These are phyloP conservation scores for Thunnus thynnus DNA, from an alignment of 2,113 vertebrate species.

Conservation along the genomic window DNA sequence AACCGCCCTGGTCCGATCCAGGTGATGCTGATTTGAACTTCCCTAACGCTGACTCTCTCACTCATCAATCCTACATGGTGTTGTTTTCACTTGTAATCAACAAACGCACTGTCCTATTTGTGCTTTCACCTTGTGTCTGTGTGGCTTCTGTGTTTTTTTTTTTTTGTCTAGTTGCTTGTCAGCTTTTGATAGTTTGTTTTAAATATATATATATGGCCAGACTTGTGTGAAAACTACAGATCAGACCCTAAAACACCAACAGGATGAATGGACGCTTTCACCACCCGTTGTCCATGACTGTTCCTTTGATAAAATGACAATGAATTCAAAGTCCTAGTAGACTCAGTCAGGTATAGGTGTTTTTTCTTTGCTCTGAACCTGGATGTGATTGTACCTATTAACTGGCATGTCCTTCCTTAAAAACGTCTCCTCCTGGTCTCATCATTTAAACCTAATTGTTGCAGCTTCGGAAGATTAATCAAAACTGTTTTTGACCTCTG, in stretches of 20 bases:
- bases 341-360: neutral
- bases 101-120: slow-evolving; percentile 33
- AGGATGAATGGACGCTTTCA: neutral
- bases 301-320: neutral
- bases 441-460: slow-evolving; percentile 18
- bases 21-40: slow-evolving; percentile 27
- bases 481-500: neutral
- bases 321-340: too few species aligned
- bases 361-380: neutral
- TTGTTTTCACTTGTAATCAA: slow-evolving; percentile 47
- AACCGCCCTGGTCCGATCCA: slow-evolving; percentile 44
- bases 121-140: slow-evolving; percentile 53
- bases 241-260: neutral
- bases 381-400: slow-evolving; percentile 32
- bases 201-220: slow-evolving; percentile 6
- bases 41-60: slow-evolving; percentile 32
- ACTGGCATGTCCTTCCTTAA: slow-evolving; percentile 50
- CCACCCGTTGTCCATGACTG: neutral
- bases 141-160: slow-evolving; percentile 35
- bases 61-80: slow-evolving; percentile 57
- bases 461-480: slow-evolving; percentile 40
- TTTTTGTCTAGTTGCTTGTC: slow-evolving; percentile 37
- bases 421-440: slow-evolving; percentile 5
- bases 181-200: neutral
- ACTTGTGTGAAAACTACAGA: slow-evolving; percentile 5